Evolutionary conservation across 1,140 invertebrate genomes (phyloP).

Genomic region (Listronotus bonariensis): DNA sequence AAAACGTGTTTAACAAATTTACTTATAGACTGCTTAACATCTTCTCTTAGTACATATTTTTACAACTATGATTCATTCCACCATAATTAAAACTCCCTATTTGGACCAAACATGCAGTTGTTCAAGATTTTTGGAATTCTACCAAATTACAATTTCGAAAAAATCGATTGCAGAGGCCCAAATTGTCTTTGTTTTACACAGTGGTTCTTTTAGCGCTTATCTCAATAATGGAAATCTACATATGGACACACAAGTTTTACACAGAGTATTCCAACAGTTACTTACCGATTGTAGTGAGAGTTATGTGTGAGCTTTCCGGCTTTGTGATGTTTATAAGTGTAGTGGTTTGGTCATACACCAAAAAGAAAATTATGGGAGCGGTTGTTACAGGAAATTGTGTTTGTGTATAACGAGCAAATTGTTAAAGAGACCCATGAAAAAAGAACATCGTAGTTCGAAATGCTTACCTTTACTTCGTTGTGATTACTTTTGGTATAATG

Average conservation of each 20-base stretch:
- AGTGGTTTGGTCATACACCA: slow-evolving; percentile 20
- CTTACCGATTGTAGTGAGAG: slow-evolving; percentile 17
- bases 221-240: slow-evolving; percentile 21
- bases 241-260: slow-evolving; percentile 29
- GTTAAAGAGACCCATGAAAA: slow-evolving; percentile 14
- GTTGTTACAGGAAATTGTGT: slow-evolving; percentile 15
- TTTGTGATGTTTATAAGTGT: slow-evolving; percentile 21
- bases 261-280: slow-evolving; percentile 27
- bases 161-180: slow-evolving; percentile 11
- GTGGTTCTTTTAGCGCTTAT: slow-evolving; percentile 7
- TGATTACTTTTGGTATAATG: slow-evolving; percentile 14
- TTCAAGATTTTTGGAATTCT: slow-evolving; percentile 26
- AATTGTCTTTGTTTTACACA: slow-evolving; percentile 8
- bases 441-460: slow-evolving; percentile 14
- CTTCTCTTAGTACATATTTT: background rate
- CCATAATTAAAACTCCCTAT: slow-evolving; percentile 1
- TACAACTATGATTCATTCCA: background rate
- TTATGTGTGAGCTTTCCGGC: slow-evolving; percentile 18
- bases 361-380: slow-evolving; percentile 25
- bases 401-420: slow-evolving; percentile 18
- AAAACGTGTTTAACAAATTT: too few relatives aligned
- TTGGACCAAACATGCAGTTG: slow-evolving; percentile 23
- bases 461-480: slow-evolving; percentile 21
- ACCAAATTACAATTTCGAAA: slow-evolving; percentile 22
- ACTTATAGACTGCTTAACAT: too few relatives aligned